phyloP scores from a whole-genome alignment of 23 tunicate genomes.

The Halocynthia roretzi region DNA sequence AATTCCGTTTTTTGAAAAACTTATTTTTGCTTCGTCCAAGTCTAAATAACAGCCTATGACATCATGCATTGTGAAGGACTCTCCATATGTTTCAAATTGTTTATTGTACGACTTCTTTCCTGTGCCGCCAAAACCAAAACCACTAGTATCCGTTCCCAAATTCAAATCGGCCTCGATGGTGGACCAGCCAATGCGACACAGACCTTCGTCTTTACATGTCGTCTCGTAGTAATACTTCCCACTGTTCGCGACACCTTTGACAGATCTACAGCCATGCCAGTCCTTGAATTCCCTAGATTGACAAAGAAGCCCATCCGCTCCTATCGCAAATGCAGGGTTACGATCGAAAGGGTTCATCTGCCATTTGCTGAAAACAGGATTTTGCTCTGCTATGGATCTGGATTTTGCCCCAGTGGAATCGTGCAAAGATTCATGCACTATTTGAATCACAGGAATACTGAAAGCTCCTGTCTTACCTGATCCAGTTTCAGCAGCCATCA shows the following conservation, averaged over 20 bases:
- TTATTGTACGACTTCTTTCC: conserved; percentile 87
- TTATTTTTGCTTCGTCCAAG: conserved; percentile 55
- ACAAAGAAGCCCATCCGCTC: conserved; percentile 75
- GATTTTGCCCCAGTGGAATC: conserved; percentile 17
- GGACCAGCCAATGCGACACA: conserved; percentile 87
- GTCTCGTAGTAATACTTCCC: conserved; percentile 89
- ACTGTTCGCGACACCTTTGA: conserved; percentile 51
- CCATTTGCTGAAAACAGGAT: conserved; percentile 46
- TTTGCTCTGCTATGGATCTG: background rate
- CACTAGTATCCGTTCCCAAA: conserved; percentile 80
- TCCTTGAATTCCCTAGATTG: conserved; percentile 84
- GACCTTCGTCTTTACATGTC: conserved; percentile 83
- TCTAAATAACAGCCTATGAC: conserved; percentile 83
- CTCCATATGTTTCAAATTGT: conserved; percentile 93
- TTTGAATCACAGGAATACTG: conserved; percentile 93
- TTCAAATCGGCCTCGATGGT: conserved; percentile 63
- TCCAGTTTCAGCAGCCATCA: conserved; percentile 99
- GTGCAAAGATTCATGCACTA: conserved; percentile 76
- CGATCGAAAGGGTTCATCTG: conserved; percentile 90
- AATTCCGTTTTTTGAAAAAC: conserved; percentile 74
- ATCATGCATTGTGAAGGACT: conserved; percentile 88
- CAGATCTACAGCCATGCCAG: conserved; percentile 90
- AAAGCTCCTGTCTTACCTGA: conserved; percentile 96
- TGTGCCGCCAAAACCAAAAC: conserved; percentile 96
- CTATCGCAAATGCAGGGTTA: conserved; percentile 64